Evolutionary conservation across 2,797 vertebrate species (phyloP).

Genomic region (Mareca penelope): DNA sequence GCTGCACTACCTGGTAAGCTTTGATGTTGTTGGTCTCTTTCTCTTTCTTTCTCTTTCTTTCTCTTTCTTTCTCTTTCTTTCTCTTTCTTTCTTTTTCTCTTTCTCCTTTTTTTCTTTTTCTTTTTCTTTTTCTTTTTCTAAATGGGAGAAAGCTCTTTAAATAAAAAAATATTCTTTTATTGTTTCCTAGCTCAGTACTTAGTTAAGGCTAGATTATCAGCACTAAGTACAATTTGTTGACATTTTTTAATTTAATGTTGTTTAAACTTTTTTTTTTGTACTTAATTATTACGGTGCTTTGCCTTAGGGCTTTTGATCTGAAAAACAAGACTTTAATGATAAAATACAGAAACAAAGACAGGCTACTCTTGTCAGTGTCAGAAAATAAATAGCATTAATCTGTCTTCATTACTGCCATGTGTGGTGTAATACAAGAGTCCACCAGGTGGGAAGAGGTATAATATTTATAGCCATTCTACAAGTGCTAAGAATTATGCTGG

Average conservation of each 20-base stretch:
- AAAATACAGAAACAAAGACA: slow-evolving; percentile 65
- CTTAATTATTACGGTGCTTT: slow-evolving; percentile 41
- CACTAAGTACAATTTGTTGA: background rate
- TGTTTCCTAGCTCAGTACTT: background rate
- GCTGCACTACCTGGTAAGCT: accelerated
- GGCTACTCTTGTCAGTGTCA: slow-evolving; percentile 77
- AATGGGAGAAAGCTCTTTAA: background rate
- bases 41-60: background rate
- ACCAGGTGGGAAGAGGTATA: slow-evolving; percentile 60
- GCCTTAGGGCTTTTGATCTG: slow-evolving; percentile 36
- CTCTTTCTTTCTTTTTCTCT: background rate
- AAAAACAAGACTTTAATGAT: slow-evolving; percentile 71
- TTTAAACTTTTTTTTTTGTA: slow-evolving; percentile 1
- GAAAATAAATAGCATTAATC: slow-evolving; percentile 84
- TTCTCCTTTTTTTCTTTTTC: background rate
- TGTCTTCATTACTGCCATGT: slow-evolving; percentile 83
- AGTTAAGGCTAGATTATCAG: background rate
- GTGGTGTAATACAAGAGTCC: slow-evolving; percentile 57
- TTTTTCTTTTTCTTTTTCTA: background rate
- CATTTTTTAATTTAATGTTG: slow-evolving; percentile 8
- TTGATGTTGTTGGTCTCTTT: background rate
- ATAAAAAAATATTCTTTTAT: background rate
- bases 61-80: background rate
- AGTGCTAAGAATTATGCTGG: slow-evolving; percentile 65
- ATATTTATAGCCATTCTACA: slow-evolving; percentile 33